Percentiles rank a stretch among this genome's conserved stretches.
Conservation (phyloP, 2,113 vertebrate genomes). For the Cynocephalus volans region DNA sequence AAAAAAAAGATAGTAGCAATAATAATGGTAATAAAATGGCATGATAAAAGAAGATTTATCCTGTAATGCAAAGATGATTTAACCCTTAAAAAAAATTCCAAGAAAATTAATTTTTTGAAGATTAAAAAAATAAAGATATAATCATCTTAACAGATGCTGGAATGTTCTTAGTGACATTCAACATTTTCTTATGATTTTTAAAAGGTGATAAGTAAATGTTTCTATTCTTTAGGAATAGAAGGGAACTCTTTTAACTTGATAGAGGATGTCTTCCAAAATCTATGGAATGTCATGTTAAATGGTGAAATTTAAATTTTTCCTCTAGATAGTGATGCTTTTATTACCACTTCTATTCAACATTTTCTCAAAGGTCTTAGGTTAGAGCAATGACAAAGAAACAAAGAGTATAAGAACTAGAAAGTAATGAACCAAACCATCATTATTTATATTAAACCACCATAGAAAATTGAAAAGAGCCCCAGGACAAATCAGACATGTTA, state of each 20-base stretch:
- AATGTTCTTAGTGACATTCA: background rate
- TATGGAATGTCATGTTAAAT: background rate
- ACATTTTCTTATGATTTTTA: background rate
- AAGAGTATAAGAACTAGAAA: background rate
- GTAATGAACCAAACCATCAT: background rate
- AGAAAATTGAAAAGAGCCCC: background rate
- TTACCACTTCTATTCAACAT: background rate
- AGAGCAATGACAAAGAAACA: background rate
- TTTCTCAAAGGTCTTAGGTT: background rate
- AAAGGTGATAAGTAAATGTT: background rate
- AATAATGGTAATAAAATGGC: background rate
- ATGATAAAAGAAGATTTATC: background rate
- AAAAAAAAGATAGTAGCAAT: too few species aligned
- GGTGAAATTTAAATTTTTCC: background rate
- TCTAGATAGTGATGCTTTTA: background rate
- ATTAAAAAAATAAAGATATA: background rate
- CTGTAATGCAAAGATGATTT: background rate
- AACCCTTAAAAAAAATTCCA: background rate
- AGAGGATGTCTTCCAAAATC: background rate
- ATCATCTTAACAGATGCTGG: background rate
- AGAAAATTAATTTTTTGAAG: background rate
- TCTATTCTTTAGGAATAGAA: background rate
- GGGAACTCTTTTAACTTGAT: background rate
- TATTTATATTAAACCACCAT: background rate
- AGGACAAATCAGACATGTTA: background rate